These are phyloP conservation scores for Podarcis cretensis DNA, from an alignment of 2,113 vertebrate species.

Conservation along the genomic window DNA sequence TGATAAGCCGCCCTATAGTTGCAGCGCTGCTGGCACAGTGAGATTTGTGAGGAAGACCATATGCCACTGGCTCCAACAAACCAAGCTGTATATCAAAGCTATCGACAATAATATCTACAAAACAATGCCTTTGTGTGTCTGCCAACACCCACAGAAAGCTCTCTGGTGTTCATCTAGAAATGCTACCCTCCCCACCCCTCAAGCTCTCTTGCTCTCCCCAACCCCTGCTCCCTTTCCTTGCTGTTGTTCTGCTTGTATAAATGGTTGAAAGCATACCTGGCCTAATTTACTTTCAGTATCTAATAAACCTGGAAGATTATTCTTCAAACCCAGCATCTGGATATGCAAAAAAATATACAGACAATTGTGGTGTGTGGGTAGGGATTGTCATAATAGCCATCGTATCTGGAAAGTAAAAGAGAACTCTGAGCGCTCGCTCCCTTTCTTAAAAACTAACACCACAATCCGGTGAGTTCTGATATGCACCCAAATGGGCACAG, in stretches of 20 bases:
- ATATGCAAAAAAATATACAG: constrained; percentile 1
- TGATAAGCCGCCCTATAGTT: constrained; percentile 89
- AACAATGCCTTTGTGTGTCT: constrained; percentile 78
- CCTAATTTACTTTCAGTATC: background rate
- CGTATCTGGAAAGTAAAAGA: background rate
- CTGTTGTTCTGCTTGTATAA: background rate
- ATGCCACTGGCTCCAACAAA: constrained; percentile 83
- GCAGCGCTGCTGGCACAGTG: constrained; percentile 84
- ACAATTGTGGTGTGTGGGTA: background rate
- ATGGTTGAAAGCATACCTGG: constrained; percentile 32
- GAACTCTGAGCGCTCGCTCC: background rate
- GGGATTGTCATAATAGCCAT: background rate
- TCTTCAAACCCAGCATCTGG: constrained; percentile 51
- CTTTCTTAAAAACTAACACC: background rate
- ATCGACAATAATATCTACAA: constrained; percentile 82
- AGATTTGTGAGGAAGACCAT: constrained; percentile 93
- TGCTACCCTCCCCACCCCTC: background rate
- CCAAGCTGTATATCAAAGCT: constrained; percentile 80
- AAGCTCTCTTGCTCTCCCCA: constrained; percentile 28
- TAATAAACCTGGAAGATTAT: constrained; percentile 25
- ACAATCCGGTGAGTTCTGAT: background rate
- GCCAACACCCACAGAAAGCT: constrained; percentile 68
- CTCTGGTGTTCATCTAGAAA: constrained; percentile 68
- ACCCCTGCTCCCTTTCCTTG: background rate
- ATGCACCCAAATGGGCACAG: background rate